These are phyloP conservation scores for Hapalemur alaotrensis DNA, from an alignment of 2,797 vertebrate species.

Conservation along the genomic window DNA sequence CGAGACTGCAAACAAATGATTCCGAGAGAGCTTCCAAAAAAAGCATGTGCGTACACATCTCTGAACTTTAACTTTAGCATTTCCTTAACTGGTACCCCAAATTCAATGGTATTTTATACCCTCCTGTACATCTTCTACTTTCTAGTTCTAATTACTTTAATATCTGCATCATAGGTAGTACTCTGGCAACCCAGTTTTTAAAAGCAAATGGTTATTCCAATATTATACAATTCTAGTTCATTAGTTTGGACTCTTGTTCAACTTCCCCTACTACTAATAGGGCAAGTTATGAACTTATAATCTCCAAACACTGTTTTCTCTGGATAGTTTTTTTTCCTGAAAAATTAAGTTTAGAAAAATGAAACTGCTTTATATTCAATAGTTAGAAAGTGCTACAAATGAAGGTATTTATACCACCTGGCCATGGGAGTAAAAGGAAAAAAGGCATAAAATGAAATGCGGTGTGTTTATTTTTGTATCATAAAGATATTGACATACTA, in stretches of 20 bases:
- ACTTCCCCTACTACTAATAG: not conserved
- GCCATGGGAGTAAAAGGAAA: not conserved
- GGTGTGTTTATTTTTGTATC: not conserved
- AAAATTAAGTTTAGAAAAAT: constrained; percentile 7
- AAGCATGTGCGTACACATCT: accelerated
- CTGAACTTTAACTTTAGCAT: not conserved
- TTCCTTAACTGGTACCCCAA: not conserved
- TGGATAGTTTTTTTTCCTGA: not conserved
- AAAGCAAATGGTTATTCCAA: not conserved
- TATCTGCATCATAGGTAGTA: not conserved
- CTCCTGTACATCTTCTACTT: not conserved
- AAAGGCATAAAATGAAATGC: not conserved
- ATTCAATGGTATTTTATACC: not conserved
- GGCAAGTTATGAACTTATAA: not conserved
- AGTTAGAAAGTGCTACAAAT: not conserved
- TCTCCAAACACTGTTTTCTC: not conserved
- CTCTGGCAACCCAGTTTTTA: not conserved
- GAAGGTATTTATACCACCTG: not conserved
- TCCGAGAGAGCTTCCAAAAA: not conserved
- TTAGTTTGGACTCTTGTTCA: not conserved
- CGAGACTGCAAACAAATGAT: not conserved
- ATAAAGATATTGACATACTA: not conserved
- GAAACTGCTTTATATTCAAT: not conserved
- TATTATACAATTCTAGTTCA: not conserved
- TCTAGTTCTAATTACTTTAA: not conserved